phyloP scores from a whole-genome alignment of 2,888 invertebrate genomes.

The Brachyptera risi region DNA sequence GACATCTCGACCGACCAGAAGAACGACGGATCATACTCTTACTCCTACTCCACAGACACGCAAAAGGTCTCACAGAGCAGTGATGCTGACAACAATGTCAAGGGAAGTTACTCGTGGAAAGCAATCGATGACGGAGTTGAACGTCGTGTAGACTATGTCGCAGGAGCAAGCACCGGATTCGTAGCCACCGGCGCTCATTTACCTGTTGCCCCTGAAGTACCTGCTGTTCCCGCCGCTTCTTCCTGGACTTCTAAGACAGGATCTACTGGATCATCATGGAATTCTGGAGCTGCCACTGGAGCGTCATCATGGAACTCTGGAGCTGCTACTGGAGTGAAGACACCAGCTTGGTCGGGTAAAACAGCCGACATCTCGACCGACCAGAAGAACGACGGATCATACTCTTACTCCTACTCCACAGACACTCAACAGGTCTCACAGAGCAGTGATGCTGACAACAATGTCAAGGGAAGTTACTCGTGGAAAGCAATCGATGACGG shows the following conservation, averaged over 20 bases:
- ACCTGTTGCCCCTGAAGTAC: constrained; percentile 32
- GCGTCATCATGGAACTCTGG: not conserved
- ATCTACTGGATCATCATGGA: too few relatives aligned
- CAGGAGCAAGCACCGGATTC: constrained; percentile 36
- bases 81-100: constrained; percentile 40
- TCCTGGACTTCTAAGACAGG: too few relatives aligned
- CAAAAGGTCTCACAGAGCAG: constrained; percentile 32
- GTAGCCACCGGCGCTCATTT: constrained; percentile 36
- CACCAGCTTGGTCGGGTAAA: not conserved
- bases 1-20: not conserved
- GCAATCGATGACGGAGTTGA: constrained; percentile 35
- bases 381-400: constrained; percentile 35
- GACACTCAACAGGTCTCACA: constrained; percentile 42
- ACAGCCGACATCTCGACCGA: constrained; percentile 1
- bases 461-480: constrained; percentile 35
- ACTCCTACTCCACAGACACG: constrained; percentile 32
- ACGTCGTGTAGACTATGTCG: constrained; percentile 33
- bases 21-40: constrained; percentile 37
- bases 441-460: constrained; percentile 40
- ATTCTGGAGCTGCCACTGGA: too few relatives aligned
- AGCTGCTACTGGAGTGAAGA: constrained; percentile 5
- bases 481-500: constrained; percentile 36
- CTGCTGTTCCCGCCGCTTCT: not conserved
- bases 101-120: constrained; percentile 34
- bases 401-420: constrained; percentile 40